Base-by-base conservation (phyloP, 2,113 vertebrate species). In the Ceratotherium simum region DNA sequence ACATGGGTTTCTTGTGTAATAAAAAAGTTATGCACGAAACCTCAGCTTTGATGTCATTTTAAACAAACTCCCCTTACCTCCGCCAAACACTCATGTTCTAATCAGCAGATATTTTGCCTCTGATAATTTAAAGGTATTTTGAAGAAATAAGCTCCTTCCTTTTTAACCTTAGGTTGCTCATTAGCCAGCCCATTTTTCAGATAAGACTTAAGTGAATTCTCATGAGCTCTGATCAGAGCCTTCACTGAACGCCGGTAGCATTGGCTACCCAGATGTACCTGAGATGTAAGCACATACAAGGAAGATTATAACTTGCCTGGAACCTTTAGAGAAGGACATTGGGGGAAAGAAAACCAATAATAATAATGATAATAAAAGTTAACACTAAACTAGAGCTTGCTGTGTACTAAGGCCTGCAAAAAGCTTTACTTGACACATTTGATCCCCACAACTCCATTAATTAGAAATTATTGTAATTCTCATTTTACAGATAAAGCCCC, bases 161-260 rank as follows among this genome's bases (percentile, higher is more conserved):
- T n/a, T 83, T 95, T 36, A 96, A 46, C 14, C 73, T 39, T 73
- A 97, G 36, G 64, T 60, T 85, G 48, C 58, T 6, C 58, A 36
- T 0, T 3, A 39, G 1, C 46, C 20, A 96, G 72, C 79, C 72
- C 33, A 78, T 96, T 94, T 96, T 72, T 95, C 84, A 97, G 78
- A 33, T 62, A 93, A 67, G 90, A 82, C 60, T 33, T 81, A 0
- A 18, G 11, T 9, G 95, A 93, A 84, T 88, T 39, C 9, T 20
- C 83, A 70, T 76, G 83, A 97, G 73, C 93, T 82, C 46, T 78
- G 91, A 96, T 83, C 75, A 88, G 60, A 90, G 75, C 72, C 60
- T 69, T 79, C 54, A 83, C 12, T 51, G 80, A 58, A n/a, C 67
- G 94, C 90, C 33, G 0, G 0, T 33, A 29, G 25, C 56, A 17